phyloP scores from a whole-genome alignment of 2,888 invertebrate species.

The Terebella lapidaria region DNA sequence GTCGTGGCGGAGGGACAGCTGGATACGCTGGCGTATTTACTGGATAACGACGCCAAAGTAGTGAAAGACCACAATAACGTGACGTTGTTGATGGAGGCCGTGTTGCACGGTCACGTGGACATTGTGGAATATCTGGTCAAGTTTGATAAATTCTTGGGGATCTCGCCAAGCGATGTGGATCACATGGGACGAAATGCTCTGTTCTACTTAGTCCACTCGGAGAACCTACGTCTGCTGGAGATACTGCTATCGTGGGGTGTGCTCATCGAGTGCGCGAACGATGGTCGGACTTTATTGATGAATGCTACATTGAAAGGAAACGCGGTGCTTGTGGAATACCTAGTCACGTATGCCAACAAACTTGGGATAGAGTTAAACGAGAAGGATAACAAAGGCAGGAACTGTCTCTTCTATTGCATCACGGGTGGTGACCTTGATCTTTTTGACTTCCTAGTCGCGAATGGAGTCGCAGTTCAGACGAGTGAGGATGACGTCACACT shows the following conservation, averaged over 20 bases:
- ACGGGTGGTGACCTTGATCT: slow-evolving; percentile 20
- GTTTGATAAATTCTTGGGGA: slow-evolving; percentile 3
- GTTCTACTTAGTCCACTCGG: slow-evolving; percentile 15
- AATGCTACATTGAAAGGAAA: slow-evolving; percentile 20
- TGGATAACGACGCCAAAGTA: slow-evolving; percentile 19
- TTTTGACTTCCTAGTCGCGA: slow-evolving; percentile 14
- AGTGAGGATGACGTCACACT: slow-evolving; percentile 22
- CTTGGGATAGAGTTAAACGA: slow-evolving; percentile 22
- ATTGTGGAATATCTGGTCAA: slow-evolving; percentile 21
- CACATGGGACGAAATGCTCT: slow-evolving; percentile 19
- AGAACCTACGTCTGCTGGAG: slow-evolving; percentile 12
- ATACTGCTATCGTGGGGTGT: slow-evolving; percentile 13
- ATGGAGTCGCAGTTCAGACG: slow-evolving; percentile 14
- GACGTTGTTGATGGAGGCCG: slow-evolving; percentile 25
- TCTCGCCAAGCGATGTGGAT: slow-evolving; percentile 12
- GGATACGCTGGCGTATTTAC: slow-evolving; percentile 18
- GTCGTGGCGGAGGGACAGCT: slow-evolving; percentile 17
- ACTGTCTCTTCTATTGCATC: slow-evolving; percentile 24
- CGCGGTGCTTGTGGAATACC: slow-evolving; percentile 14
- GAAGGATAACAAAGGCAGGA: slow-evolving; percentile 22
- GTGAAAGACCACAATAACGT: slow-evolving; percentile 17
- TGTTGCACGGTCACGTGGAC: slow-evolving; percentile 1
- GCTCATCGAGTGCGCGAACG: slow-evolving; percentile 10
- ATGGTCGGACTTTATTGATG: slow-evolving; percentile 26
- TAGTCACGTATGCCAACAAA: slow-evolving; percentile 17